Evolutionary conservation across 2,797 vertebrate species (phyloP), one percentile per base, ranked within the genome.

Genomic region (Mastacembelus armatus): DNA sequence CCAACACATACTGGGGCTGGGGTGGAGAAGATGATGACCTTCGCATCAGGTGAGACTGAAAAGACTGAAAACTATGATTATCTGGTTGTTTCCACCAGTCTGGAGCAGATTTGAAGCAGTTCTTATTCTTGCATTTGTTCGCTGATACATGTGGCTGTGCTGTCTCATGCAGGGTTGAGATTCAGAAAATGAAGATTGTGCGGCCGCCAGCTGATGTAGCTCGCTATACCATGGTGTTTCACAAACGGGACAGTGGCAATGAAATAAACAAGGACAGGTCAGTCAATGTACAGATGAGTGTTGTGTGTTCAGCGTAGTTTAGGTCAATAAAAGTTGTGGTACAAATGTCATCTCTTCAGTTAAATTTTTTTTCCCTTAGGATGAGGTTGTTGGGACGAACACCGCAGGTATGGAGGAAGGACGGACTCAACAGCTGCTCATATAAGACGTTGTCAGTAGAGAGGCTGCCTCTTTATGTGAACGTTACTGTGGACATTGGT

Each of bases 1-100:
- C 98, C 57, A 99, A 99, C 92, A 93, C 77, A 39, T 99, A 99
- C 93, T 99, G 98, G 98, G 98, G 98, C 38, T 99, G 98, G 97
- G 98, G 98, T 26, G 97, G 95, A 78, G 98, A 99, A 90, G 98
- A 99, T 16, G 97, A 99, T 2, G 98, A 99, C 80, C 96, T 99
- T 72, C 94, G 96, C 50, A 93, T 94, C 89, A 96, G 98, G 98
- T 99, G 82, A 94, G 63, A 33, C 21, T 9, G 15, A 27, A 16
- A 55, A 7, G 48, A 71, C 14, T 21, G 18, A 21, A 51, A 40
- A 39, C 29, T 30, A 7, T 27, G 3, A 44, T 11, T 11, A n/a
- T 16, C 7, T 48, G 12, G 48, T 29, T 55, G 3, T 47, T 43
- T 32, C 16, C 7, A 35, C 8, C 1, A n/a, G n/a, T 29, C 4